These are phyloP conservation scores for Meloidogyne floridensis DNA, from an alignment of 1,140 invertebrate species.

Conservation along the genomic window DNA sequence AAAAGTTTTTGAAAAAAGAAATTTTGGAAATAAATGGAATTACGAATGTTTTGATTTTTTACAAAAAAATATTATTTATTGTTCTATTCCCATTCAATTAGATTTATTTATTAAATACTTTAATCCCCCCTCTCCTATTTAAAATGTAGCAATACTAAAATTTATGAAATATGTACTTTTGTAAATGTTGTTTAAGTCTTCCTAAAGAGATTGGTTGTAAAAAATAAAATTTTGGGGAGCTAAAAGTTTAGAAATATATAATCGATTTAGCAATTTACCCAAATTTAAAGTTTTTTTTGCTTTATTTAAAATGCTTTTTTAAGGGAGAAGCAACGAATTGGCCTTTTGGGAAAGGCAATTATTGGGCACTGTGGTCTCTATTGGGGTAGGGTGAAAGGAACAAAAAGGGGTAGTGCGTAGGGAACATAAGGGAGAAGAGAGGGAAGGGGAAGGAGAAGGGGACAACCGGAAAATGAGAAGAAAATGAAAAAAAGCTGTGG, in stretches of 20 bases:
- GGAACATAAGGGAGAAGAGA: not conserved
- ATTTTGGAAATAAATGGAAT: too few relatives aligned
- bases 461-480: conserved; percentile 9
- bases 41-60: too few relatives aligned
- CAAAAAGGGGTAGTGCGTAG: too few relatives aligned
- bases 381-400: too few relatives aligned
- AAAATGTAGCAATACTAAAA: too few relatives aligned
- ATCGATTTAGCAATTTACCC: not conserved
- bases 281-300: conserved; percentile 3
- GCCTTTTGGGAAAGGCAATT: not conserved
- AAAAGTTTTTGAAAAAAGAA: too few relatives aligned
- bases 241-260: not conserved
- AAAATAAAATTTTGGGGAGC: not conserved
- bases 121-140: too few relatives aligned
- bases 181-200: not conserved
- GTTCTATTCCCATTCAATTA: too few relatives aligned
- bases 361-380: not conserved
- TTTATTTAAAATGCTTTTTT: not conserved
- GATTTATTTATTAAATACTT: too few relatives aligned
- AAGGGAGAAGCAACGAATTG: not conserved
- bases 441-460: not conserved
- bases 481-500: not conserved
- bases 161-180: not conserved
- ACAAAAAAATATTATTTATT: too few relatives aligned
- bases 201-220: not conserved